phyloP scores from a whole-genome alignment of 2,888 invertebrate species.

The Brachyptera risi region DNA sequence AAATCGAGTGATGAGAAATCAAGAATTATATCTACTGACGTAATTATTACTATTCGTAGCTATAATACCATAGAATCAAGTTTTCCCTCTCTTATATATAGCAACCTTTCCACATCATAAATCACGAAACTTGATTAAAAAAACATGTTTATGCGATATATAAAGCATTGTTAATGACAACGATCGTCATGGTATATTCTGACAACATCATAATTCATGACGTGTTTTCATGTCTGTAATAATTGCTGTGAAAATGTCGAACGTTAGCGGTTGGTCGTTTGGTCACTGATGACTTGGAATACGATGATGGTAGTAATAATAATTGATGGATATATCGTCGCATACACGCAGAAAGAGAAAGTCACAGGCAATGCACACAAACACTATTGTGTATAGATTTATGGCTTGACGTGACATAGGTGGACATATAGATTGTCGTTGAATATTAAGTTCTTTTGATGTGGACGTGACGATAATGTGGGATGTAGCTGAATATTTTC shows the following conservation, averaged over 20 bases:
- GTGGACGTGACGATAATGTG: too few species aligned
- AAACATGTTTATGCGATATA: constrained; percentile 3
- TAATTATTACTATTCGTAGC: constrained; percentile 6
- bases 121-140: background rate
- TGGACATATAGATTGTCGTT: too few species aligned
- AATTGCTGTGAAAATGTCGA: constrained; percentile 14
- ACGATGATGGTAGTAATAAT: background rate
- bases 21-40: background rate
- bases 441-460: too few species aligned
- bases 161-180: constrained; percentile 7
- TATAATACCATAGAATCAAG: too few species aligned
- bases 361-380: background rate
- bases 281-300: background rate
- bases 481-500: too few species aligned
- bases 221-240: background rate
- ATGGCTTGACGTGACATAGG: background rate
- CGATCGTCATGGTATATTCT: background rate
- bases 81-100: background rate
- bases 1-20: constrained; percentile 7
- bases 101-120: constrained; percentile 9
- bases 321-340: constrained; percentile 13
- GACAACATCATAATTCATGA: constrained; percentile 9
- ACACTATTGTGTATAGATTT: background rate
- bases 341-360: constrained; percentile 1
- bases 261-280: background rate